Evolutionary conservation across 2,113 vertebrate genomes (phyloP).

Genomic region (Sakesphorus luctuosus): DNA sequence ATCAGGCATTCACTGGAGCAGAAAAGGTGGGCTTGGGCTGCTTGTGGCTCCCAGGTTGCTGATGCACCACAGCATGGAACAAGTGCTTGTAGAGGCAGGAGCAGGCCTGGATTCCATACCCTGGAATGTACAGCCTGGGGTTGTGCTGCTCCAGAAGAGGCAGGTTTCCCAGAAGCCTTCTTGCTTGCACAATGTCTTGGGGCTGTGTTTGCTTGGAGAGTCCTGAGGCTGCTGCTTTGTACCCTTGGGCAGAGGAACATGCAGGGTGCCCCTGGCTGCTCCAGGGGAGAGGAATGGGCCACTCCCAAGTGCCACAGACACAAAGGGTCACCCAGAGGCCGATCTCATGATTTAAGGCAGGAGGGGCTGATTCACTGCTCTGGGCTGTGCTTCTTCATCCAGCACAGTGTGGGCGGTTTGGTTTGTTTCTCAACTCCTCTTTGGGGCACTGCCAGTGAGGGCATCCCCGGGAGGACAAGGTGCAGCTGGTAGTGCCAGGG

Average conservation of each 20-base stretch:
- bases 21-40: not conserved
- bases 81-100: not conserved
- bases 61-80: not conserved
- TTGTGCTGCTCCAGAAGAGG: not conserved
- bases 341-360: not conserved
- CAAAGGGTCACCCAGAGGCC: not conserved
- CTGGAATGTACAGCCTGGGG: not conserved
- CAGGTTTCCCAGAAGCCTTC: not conserved
- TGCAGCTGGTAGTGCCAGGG: not conserved
- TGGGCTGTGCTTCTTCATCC: not conserved
- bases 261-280: accelerated
- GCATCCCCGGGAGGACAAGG: not conserved
- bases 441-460: not conserved
- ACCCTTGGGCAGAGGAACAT: not conserved
- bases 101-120: not conserved
- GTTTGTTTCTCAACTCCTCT: not conserved
- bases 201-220: accelerated
- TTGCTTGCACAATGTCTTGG: not conserved
- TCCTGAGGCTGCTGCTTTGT: not conserved
- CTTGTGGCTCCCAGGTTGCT: not conserved
- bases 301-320: not conserved
- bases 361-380: not conserved
- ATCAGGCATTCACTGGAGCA: not conserved
- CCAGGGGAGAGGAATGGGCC: not conserved
- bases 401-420: not conserved